These are phyloP conservation scores for Malacosoma neustria DNA, from an alignment of 2,888 invertebrate species.

Conservation along the genomic window DNA sequence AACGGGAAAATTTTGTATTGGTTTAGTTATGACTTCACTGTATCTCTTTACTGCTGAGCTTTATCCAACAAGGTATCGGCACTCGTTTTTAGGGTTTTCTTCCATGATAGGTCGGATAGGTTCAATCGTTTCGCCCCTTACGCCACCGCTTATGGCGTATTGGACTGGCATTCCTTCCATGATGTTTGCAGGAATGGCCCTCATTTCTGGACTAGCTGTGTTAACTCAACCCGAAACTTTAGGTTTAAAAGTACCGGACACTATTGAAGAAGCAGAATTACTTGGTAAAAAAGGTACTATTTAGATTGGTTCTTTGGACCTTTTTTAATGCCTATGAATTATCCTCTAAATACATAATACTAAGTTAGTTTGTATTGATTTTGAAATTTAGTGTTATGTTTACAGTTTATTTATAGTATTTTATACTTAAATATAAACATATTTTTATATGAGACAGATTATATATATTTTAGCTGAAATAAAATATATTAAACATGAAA, in stretches of 20 bases:
- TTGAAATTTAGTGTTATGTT: too few species aligned
- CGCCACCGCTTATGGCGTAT: slow-evolving; percentile 75
- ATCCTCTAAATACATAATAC: too few species aligned
- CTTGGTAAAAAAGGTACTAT: slow-evolving; percentile 33
- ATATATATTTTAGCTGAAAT: too few species aligned
- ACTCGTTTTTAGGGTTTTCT: slow-evolving; percentile 79
- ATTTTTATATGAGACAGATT: too few species aligned
- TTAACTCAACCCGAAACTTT: slow-evolving; percentile 59
- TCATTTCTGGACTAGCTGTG: slow-evolving; percentile 44
- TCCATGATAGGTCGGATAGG: slow-evolving; percentile 83
- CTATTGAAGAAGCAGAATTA: slow-evolving; percentile 59
- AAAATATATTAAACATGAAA: too few species aligned
- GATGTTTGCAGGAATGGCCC: slow-evolving; percentile 51
- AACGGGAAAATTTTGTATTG: slow-evolving; percentile 78
- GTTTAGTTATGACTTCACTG: slow-evolving; percentile 77
- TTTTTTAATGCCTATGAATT: too few species aligned
- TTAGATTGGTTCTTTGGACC: too few species aligned
- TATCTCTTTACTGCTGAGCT: slow-evolving; percentile 82
- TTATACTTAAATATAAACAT: too few species aligned
- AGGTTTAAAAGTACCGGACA: slow-evolving; percentile 53
- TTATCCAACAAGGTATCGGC: slow-evolving; percentile 81
- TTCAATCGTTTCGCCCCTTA: slow-evolving; percentile 80
- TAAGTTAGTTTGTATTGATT: too few species aligned
- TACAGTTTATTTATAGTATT: too few species aligned
- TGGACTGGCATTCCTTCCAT: slow-evolving; percentile 58